These are phyloP conservation scores for Pitta sordida DNA, from an alignment of 2,113 vertebrate genomes.

Conservation along the genomic window DNA sequence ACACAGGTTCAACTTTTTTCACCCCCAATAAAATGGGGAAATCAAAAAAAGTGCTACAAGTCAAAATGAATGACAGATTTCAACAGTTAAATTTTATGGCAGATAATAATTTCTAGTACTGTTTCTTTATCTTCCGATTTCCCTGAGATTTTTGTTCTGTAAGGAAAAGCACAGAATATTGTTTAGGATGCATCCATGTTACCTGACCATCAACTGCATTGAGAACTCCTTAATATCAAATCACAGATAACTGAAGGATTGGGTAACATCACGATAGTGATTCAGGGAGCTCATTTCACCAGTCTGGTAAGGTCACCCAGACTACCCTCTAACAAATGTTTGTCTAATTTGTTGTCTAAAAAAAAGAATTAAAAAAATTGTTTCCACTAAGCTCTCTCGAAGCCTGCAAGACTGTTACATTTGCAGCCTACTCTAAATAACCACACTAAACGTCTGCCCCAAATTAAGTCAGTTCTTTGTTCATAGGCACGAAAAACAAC, in stretches of 20 bases:
- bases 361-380: neutral
- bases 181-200: neutral
- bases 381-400: neutral
- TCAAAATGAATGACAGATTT: neutral
- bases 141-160: neutral
- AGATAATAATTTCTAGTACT: neutral
- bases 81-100: neutral
- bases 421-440: neutral
- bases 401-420: neutral
- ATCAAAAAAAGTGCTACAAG: neutral
- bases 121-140: neutral
- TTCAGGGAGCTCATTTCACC: neutral
- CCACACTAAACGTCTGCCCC: neutral
- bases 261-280: neutral
- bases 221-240: neutral
- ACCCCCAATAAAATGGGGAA: fast-evolving
- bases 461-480: neutral
- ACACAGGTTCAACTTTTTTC: neutral
- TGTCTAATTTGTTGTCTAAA: neutral
- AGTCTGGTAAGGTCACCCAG: neutral
- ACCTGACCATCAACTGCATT: neutral
- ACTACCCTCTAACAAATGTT: neutral
- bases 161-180: neutral
- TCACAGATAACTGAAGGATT: neutral
- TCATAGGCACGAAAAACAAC: neutral